These are phyloP conservation scores for Crax fasciolata DNA, from an alignment of 2,797 vertebrate genomes.

Conservation along the genomic window DNA sequence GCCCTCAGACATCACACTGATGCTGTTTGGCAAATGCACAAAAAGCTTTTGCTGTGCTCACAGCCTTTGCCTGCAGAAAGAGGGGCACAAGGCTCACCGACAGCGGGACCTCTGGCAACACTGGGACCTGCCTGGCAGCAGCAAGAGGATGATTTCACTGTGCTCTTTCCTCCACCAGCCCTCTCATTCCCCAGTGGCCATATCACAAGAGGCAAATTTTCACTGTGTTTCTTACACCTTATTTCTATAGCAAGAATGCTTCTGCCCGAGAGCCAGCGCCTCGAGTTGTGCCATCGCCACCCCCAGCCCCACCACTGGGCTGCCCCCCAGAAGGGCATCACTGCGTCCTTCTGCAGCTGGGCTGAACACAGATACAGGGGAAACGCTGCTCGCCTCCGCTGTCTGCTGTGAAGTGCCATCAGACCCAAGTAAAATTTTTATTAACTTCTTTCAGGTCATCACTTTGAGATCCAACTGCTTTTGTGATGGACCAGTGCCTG, in stretches of 20 bases:
- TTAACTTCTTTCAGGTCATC: neutral
- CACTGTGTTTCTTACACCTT: neutral
- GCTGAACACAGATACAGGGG: neutral
- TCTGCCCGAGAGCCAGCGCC: neutral
- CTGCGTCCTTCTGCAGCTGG: neutral
- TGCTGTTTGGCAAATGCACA: accelerated
- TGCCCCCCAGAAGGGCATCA: neutral
- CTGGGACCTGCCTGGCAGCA: neutral
- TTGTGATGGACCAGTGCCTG: neutral
- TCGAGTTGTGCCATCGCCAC: accelerated
- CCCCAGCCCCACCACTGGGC: neutral
- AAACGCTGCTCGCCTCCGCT: neutral
- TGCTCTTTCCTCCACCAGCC: neutral
- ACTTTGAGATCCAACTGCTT: neutral
- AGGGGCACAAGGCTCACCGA: accelerated
- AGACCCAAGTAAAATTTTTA: neutral
- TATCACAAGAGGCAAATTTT: neutral
- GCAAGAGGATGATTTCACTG: no score
- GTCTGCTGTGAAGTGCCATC: neutral
- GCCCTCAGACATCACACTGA: accelerated
- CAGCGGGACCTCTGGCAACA: neutral
- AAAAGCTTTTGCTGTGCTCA: neutral
- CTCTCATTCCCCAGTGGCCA: no score
- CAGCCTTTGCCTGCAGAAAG: accelerated
- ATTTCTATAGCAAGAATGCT: accelerated